Evolutionary conservation across 2,888 invertebrate species (phyloP), one percentile per base, ranked within the genome.

Genomic region (Idaea aversata): DNA sequence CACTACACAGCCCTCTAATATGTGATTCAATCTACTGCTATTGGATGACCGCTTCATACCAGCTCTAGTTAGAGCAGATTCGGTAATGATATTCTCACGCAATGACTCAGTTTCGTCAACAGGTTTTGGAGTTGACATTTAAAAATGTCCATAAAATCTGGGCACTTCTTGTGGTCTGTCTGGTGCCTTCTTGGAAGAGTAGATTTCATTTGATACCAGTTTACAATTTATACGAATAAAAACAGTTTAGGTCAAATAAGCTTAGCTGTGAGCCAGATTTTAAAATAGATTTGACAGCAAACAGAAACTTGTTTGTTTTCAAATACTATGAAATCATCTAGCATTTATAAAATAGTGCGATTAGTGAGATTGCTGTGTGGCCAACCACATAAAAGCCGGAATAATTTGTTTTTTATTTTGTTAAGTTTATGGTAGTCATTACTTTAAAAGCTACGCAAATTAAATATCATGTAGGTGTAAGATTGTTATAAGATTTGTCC

Each of bases 401-500:
- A 6, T 47, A 47, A 47, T 47, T 13, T 3, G 47, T 5, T 47
- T 10, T 47, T 38, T 38, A 10, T 38, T 47, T 7, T 47, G 47
- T 7, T 47, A 3, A 47, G 47, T 13, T 47, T 47, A 47, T 47
- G 47, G 10, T 47, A 47, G 47, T 47, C 10, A 47, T 47, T 47
- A 47, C 47, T 47, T 47, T 47, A 47, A 47, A 47, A 38, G 38
- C 38, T 38, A 10, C 7, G 13, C 47, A 47, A 47, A 47, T 47
- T 47, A 47, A 47, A 13, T 47, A 47, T 47, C 47, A 47, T 10
- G 47, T 47, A 47, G 47, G 47, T 47, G 47, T 47, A 47, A 13
- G 47, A 47, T 47, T 13, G 35, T 63, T 63, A 62, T 34, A 65
- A 47, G 13, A 47, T 61, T 65, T 60, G 63, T 65, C 65, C 64